Base-by-base conservation (phyloP, 2,113 vertebrate species). In the Sceloporus undulatus region DNA sequence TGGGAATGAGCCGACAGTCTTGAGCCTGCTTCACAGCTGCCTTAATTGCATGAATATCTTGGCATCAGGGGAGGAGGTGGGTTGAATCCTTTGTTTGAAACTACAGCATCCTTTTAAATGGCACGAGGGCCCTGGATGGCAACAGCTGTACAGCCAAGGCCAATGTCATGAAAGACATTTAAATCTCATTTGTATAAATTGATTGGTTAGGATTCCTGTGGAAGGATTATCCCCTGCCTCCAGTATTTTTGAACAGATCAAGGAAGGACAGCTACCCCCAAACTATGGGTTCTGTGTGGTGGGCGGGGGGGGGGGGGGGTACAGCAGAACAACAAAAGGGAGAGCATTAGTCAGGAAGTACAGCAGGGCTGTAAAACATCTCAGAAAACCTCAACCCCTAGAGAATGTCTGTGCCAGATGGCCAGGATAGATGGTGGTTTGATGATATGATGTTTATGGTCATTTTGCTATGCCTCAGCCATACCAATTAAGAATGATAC, bases 141-240 rank as follows among this genome's bases (percentile, higher is more conserved):
- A 87, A 81, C 88, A 87, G 85, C 85, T 94, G 87, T 94, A 89
- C 91, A 95, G 90, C 85, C 88, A 87, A 93, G 89, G 83, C 91
- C 27, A 0, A 0, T 0, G 5, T 90, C 89, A 89, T 88, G 88
- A 66, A 1, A 65, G 80, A 88, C 87, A 23, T 7, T 83, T 91
- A 93, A 94, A 95, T 94, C 93, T 92, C 92, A 91, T 94, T 94
- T 95, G 78, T 91, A 3, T 92, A 94, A 94, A 84, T 70, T 92
- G 86, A 89, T 73, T 91, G 85, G 85, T 88, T 92, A 90, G 90
- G 86, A 9, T 90, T 91, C 84, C 89, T 85, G 56, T 87, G 85
- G 79, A 80, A 90, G 73, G 87, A 92, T 93, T 92, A 87, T 77
- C 89, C 82, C 90, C 86, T 0, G 10, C 89, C 88, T 90, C 87